Evolutionary conservation across 2,113 vertebrate genomes (phyloP).

Genomic region (human): DNA sequence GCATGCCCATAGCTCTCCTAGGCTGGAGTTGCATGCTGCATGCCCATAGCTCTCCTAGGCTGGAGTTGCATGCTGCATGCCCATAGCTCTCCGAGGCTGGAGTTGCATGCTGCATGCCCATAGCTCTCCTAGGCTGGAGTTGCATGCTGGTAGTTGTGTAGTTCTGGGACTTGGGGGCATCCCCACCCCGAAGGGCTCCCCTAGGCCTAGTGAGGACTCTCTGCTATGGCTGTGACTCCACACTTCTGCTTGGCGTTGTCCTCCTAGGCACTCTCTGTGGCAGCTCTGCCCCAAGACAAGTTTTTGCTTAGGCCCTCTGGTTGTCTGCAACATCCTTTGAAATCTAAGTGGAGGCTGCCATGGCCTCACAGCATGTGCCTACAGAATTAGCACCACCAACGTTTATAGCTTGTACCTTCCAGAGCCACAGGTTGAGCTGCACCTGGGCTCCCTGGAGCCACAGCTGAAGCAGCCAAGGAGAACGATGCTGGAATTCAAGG

Average conservation of each 20-base stretch:
- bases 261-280: neutral
- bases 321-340: neutral
- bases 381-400: neutral
- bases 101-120: neutral
- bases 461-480: neutral
- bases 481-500: neutral
- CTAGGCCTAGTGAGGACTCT: neutral
- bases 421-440: neutral
- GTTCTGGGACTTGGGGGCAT: neutral
- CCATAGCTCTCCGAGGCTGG: neutral
- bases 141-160: neutral
- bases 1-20: neutral
- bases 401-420: neutral
- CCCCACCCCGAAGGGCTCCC: neutral
- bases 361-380: neutral
- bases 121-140: neutral
- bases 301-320: neutral
- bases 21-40: neutral
- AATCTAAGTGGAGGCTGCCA: neutral
- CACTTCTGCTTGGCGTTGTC: neutral
- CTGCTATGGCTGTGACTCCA: neutral
- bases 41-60: neutral
- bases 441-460: neutral
- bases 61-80: neutral
- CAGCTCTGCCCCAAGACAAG: neutral